Percentiles rank a stretch among this genome's conserved stretches.
phyloP scores from a whole-genome alignment of 2,797 vertebrate species.

The Clarias laeviceps region DNA sequence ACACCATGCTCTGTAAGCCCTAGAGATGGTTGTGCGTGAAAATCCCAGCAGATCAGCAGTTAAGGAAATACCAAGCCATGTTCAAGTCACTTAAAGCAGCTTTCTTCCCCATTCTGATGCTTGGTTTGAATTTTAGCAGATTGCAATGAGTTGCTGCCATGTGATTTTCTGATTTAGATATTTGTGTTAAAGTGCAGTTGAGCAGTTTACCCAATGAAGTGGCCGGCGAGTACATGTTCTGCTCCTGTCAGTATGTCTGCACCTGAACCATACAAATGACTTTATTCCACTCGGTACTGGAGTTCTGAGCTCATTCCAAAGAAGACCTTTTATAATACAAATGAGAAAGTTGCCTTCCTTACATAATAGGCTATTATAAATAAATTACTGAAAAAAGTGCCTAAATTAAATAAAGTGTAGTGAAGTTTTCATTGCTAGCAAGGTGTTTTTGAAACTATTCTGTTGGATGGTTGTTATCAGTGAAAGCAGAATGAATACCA shows the following conservation, averaged over 20 bases:
- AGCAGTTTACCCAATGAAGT: no score
- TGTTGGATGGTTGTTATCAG: constrained; percentile 25
- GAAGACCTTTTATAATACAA: background rate
- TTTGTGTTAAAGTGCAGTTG: no score
- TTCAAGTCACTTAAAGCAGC: no score
- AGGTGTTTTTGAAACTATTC: constrained; percentile 22
- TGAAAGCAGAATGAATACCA: constrained; percentile 28
- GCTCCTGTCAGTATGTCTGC: background rate
- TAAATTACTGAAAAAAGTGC: background rate
- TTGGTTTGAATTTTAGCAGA: no score
- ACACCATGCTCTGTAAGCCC: no score
- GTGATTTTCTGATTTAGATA: no score
- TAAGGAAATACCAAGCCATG: no score
- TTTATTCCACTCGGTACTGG: background rate
- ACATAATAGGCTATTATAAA: background rate
- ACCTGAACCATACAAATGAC: background rate
- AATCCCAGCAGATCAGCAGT: no score
- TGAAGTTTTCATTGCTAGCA: background rate
- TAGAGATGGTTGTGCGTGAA: no score
- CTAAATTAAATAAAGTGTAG: constrained; percentile 3
- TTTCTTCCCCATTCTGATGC: no score
- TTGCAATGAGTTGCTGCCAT: no score
- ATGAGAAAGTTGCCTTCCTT: background rate
- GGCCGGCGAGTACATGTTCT: background rate
- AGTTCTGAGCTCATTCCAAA: constrained; percentile 11